phyloP scores from a whole-genome alignment of 2,113 vertebrate genomes.

The Cottus gobio region DNA sequence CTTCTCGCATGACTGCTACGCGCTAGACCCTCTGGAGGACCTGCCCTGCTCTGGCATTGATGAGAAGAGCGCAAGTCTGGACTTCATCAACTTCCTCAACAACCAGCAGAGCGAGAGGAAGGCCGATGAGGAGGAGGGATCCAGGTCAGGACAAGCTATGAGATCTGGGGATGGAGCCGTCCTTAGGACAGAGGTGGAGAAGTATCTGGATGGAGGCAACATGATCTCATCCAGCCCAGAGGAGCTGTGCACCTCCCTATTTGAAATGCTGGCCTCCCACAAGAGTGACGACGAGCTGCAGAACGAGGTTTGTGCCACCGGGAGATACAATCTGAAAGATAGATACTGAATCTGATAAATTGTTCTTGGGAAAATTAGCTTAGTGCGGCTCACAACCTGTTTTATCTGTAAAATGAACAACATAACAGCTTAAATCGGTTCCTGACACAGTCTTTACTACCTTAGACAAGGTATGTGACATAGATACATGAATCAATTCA shows the following conservation, averaged over 20 bases:
- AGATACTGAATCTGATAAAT: neutral
- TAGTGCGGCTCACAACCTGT: neutral
- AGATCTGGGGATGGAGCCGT: constrained; percentile 77
- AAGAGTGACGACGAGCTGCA: constrained; percentile 96
- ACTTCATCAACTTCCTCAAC: constrained; percentile 90
- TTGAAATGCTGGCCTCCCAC: constrained; percentile 93
- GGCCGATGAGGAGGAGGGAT: constrained; percentile 71
- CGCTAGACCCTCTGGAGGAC: constrained; percentile 88
- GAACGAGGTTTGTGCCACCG: constrained; percentile 88
- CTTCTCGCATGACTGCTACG: constrained; percentile 93
- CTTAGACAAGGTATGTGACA: neutral
- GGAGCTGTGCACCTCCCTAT: constrained; percentile 94
- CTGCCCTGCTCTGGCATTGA: constrained; percentile 79
- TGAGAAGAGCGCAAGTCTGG: constrained; percentile 76
- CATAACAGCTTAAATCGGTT: neutral
- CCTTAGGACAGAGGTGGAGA: constrained; percentile 91
- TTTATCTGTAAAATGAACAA: neutral
- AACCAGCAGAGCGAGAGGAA: constrained; percentile 79
- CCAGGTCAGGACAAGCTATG: constrained; percentile 65
- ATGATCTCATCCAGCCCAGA: constrained; percentile 89
- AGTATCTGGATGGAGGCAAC: constrained; percentile 87
- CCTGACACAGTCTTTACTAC: neutral
- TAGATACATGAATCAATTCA: neutral
- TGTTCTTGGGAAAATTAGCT: neutral
- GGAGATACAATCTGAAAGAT: neutral